These are phyloP conservation scores for Mesaphorura yosii DNA, from an alignment of 1,140 invertebrate species.

Conservation along the genomic window DNA sequence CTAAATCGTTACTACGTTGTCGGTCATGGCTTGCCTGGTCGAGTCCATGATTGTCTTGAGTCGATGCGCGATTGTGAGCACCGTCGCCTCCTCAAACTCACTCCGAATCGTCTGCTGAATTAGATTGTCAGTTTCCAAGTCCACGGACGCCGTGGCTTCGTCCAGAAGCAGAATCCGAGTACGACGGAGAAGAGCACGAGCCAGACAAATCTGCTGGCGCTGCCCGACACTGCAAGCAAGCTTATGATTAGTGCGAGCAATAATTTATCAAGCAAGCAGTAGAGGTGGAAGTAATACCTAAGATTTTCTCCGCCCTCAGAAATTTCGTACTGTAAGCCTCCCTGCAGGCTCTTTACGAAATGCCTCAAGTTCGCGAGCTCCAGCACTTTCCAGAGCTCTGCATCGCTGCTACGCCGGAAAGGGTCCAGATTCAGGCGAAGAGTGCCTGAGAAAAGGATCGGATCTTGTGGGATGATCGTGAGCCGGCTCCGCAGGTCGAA, in stretches of 20 bases:
- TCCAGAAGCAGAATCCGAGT: constrained; percentile 71
- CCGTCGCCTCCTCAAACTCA: constrained; percentile 79
- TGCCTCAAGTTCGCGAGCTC: constrained; percentile 63
- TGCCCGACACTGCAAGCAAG: constrained; percentile 61
- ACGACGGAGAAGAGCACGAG: constrained; percentile 73
- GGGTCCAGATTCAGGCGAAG: constrained; percentile 68
- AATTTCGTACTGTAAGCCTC: constrained; percentile 37
- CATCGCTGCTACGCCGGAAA: constrained; percentile 60
- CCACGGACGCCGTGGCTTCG: constrained; percentile 44
- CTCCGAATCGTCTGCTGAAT: constrained; percentile 70
- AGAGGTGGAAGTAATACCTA: constrained; percentile 39
- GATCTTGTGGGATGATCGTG: constrained; percentile 62
- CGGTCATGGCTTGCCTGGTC: constrained; percentile 52
- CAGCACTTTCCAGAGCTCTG: constrained; percentile 65
- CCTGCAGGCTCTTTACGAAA: constrained; percentile 55
- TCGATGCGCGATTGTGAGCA: constrained; percentile 87
- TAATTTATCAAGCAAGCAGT: not conserved
- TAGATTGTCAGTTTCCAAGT: constrained; percentile 40
- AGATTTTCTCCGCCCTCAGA: constrained; percentile 54
- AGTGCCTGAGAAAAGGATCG: constrained; percentile 73
- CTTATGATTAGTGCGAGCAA: constrained; percentile 25
- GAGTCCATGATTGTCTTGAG: constrained; percentile 90
- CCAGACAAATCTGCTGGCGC: constrained; percentile 75
- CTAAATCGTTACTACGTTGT: no score
- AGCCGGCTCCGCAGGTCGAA: constrained; percentile 45